phyloP scores from a whole-genome alignment of 2,113 vertebrate species.

The Cairina moschata region DNA sequence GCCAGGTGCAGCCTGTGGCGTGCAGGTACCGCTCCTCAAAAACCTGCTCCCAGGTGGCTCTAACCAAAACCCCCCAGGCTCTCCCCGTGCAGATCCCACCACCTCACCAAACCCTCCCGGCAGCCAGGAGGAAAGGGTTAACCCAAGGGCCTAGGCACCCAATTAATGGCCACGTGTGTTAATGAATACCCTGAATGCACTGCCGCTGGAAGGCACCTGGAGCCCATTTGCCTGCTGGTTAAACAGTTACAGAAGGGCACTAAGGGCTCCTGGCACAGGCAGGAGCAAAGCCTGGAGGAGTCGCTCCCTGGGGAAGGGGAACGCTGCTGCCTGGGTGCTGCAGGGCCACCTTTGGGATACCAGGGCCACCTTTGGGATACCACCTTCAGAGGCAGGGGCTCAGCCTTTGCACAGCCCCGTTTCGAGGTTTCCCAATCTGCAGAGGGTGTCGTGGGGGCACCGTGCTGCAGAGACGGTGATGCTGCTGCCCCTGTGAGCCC shows the following conservation, averaged over 20 bases:
- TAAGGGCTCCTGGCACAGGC: background rate
- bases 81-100: background rate
- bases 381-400: background rate
- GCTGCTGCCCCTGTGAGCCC: background rate
- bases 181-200: background rate
- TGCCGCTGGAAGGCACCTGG: background rate
- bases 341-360: background rate
- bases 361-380: background rate
- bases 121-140: background rate
- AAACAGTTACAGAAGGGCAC: background rate
- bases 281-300: background rate
- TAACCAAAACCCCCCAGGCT: rapidly evolving
- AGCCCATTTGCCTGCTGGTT: background rate
- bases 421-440: rapidly evolving
- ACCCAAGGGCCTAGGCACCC: rapidly evolving
- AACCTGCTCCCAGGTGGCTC: background rate
- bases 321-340: rapidly evolving
- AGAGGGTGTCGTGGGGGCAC: background rate
- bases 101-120: background rate
- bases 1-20: rapidly evolving
- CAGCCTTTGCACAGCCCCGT: background rate
- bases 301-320: rapidly evolving
- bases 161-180: background rate
- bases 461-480: background rate
- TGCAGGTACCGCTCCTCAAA: background rate